Conservation (phyloP, 2,113 vertebrate species). For the Ictalurus furcatus region DNA sequence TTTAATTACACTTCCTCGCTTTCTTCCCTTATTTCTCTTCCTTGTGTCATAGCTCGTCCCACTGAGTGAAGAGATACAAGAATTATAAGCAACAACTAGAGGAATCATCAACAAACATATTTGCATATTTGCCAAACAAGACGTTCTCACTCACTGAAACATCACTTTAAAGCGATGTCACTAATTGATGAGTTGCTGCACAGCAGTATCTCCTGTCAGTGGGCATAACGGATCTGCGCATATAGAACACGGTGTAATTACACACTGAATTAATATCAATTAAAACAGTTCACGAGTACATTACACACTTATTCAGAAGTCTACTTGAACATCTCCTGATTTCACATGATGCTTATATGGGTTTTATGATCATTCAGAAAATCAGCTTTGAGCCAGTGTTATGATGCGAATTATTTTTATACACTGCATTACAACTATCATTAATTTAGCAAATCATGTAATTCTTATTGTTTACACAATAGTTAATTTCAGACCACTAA, state of each 20-base stretch:
- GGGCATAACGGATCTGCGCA: conserved; percentile 9
- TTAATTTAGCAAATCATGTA: neutral
- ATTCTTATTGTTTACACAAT: neutral
- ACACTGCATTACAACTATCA: neutral
- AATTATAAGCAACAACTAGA: neutral
- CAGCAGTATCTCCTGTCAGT: neutral
- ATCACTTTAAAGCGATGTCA: neutral
- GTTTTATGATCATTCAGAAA: conserved; percentile 9
- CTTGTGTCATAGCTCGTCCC: no score
- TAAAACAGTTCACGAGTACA: conserved; percentile 1
- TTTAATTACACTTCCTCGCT: neutral
- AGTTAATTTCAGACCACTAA: neutral
- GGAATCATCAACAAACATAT: neutral
- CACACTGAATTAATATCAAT: conserved; percentile 23
- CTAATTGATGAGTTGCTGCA: conserved; percentile 13
- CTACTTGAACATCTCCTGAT: neutral
- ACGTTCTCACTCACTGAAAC: neutral
- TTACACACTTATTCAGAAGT: neutral
- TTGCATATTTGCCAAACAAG: conserved; percentile 1
- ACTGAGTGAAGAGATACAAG: neutral
- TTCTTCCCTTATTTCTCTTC: no score
- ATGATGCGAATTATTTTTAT: neutral
- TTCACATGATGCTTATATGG: neutral
- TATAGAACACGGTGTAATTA: neutral
- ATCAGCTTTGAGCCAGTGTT: neutral